Conservation (phyloP, 2,888 invertebrate species). For the Stegophylla sp. region DNA sequence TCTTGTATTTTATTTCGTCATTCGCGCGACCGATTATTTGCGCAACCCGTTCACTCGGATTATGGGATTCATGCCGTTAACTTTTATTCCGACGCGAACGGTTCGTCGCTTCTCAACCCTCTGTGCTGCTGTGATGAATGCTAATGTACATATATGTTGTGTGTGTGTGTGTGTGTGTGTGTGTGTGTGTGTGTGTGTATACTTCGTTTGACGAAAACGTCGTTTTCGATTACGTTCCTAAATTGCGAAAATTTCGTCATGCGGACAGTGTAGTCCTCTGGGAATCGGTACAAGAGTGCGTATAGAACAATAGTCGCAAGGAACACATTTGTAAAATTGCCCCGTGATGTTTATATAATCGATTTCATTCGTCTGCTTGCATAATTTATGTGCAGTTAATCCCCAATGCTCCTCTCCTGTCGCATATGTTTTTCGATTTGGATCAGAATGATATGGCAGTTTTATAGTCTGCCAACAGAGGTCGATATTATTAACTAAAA, state of each 20-base stretch:
- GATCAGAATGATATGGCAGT: slow-evolving; percentile 4
- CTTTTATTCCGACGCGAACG: not conserved
- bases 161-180: not conserved
- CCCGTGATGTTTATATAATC: slow-evolving; percentile 30
- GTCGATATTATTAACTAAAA: slow-evolving; percentile 40
- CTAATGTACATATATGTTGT: not conserved
- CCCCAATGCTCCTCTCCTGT: slow-evolving; percentile 15
- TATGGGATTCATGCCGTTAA: not conserved
- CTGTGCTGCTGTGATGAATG: not conserved
- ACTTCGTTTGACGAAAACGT: not conserved
- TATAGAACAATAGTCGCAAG: slow-evolving; percentile 8
- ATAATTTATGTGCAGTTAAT: slow-evolving; percentile 14
- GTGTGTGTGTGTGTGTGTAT: not conserved
- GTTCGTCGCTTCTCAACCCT: not conserved
- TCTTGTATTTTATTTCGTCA: not conserved
- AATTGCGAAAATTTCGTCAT: slow-evolving; percentile 31
- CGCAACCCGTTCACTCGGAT: not conserved
- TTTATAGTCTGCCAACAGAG: slow-evolving; percentile 14
- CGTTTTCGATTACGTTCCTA: not conserved
- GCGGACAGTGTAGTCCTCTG: slow-evolving; percentile 5
- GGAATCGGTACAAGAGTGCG: slow-evolving; percentile 7
- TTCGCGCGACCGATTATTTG: not conserved
- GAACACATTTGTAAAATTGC: slow-evolving; percentile 31
- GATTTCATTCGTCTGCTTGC: slow-evolving; percentile 37
- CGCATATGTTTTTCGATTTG: slow-evolving; percentile 17